A percentile compares a stretch with the other conserved stretches of the same genome.
phyloP scores from a whole-genome alignment of 1,140 invertebrate species.

The Neomicropteryx cornuta region DNA sequence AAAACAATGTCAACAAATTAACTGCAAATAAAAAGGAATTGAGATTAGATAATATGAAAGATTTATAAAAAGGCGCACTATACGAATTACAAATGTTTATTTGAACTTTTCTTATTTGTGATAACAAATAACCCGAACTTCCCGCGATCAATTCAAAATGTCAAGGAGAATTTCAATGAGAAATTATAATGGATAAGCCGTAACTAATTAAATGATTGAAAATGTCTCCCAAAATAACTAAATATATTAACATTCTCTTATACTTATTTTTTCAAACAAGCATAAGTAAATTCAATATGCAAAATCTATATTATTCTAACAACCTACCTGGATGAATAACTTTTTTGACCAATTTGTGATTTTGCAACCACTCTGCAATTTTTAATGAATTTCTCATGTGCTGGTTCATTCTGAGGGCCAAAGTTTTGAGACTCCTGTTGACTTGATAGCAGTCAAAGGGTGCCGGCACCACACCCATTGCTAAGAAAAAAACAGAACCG shows the following conservation, averaged over 20 bases:
- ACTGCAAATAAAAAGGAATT: too few species aligned
- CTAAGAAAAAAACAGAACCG: conserved; percentile 39
- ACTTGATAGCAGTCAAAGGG: conserved; percentile 95
- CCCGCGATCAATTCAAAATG: too few species aligned
- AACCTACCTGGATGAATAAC: conserved; percentile 72
- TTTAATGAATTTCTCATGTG: conserved; percentile 70
- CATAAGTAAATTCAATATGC: neutral
- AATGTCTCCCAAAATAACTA: neutral
- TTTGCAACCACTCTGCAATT: conserved; percentile 72
- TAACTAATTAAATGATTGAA: too few species aligned
- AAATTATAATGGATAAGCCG: too few species aligned
- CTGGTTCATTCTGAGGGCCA: conserved; percentile 82
- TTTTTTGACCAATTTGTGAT: conserved; percentile 63
- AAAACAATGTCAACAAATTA: too few species aligned
- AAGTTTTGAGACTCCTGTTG: conserved; percentile 89
- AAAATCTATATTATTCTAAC: conserved; percentile 2
- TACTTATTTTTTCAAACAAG: neutral
- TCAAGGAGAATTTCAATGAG: too few species aligned
- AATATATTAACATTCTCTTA: neutral
- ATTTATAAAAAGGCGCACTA: too few species aligned
- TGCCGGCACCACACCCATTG: conserved; percentile 85
- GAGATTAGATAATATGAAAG: too few species aligned
- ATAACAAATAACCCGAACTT: too few species aligned
- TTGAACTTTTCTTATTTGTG: too few species aligned
- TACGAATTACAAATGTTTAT: too few species aligned